These are phyloP conservation scores for Perdita meconis DNA, from an alignment of 2,888 invertebrate species.

Conservation along the genomic window DNA sequence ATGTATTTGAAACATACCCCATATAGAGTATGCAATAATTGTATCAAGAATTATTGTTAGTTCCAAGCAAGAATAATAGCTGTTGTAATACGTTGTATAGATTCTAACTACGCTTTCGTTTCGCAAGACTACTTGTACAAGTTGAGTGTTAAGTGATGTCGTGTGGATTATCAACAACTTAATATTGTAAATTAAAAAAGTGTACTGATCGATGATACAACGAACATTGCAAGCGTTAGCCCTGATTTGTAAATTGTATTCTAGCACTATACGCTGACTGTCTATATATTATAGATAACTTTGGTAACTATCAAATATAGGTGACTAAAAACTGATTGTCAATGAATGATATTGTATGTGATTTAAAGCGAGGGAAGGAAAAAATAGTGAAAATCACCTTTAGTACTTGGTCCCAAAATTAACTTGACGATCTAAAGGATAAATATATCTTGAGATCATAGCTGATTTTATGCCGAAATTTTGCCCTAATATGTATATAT, in stretches of 20 bases:
- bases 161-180: slow-evolving; percentile 62
- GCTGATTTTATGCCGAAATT: slow-evolving; percentile 42
- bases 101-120: slow-evolving; percentile 48
- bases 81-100: slow-evolving; percentile 54
- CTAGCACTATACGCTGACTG: slow-evolving; percentile 64
- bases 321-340: slow-evolving; percentile 71
- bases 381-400: slow-evolving; percentile 41
- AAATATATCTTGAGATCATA: slow-evolving; percentile 40
- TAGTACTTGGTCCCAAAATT: slow-evolving; percentile 71
- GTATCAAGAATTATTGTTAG: slow-evolving; percentile 44
- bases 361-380: slow-evolving; percentile 49
- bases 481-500: slow-evolving; percentile 33
- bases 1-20: slow-evolving; percentile 58
- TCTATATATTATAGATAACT: slow-evolving; percentile 65
- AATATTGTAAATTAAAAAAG: slow-evolving; percentile 57
- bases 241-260: slow-evolving; percentile 68
- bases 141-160: slow-evolving; percentile 54
- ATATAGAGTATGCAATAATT: slow-evolving; percentile 29
- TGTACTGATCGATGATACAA: slow-evolving; percentile 68
- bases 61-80: slow-evolving; percentile 41
- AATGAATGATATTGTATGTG: slow-evolving; percentile 65
- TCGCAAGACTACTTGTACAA: slow-evolving; percentile 44
- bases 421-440: slow-evolving; percentile 43
- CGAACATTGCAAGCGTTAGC: slow-evolving; percentile 63
- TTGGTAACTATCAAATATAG: slow-evolving; percentile 66